Base-by-base conservation (phyloP, 1,140 invertebrate genomes). In the Dolichoris vasculosae region DNA sequence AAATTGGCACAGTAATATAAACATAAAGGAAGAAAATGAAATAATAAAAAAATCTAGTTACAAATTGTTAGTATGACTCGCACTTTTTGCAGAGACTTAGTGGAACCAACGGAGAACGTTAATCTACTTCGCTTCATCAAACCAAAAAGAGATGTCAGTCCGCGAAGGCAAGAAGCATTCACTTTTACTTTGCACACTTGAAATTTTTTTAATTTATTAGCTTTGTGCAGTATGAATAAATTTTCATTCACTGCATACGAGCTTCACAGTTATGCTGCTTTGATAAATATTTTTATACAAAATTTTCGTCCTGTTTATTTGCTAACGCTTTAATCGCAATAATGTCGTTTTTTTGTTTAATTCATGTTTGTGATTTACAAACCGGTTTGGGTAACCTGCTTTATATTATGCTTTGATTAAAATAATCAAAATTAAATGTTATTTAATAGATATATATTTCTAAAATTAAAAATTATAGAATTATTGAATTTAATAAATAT, bases 41-140 rank as follows among this genome's bases (percentile, higher is more conserved):
- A n/a, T 9, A 71, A 87, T 64, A 82, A 63, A 23, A 82, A 40
- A 82, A 86, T 17, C 69, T 89, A 85, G 82, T 83, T 88, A 83
- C 82, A 87, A 89, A 87, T 88, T 87, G 86, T 85, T 89, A 83
- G 89, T 88, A 89, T 89, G 89, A 90, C 87, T 88, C 88, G 89
- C 88, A 89, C 90, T 88, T 91, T 92, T 91, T 90, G 69, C 92
- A 93, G 91, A 93, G 90, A 93, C 89, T 88, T 92, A 89, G 90
- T 90, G 86, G 92, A 93, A 87, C 90, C 91, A 77, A 90, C 91
- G 83, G 91, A 91, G 88, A 91, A 89, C 87, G 89, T 93, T 91
- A 93, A 87, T 89, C 92, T 93, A 90, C 93, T 93, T 88, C 92
- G 89, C 87, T 90, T 91, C 90, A 76, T 90, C 88, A 93, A 92